These are phyloP conservation scores for Neotoma lepida DNA, from an alignment of 2,113 vertebrate species.

Conservation along the genomic window DNA sequence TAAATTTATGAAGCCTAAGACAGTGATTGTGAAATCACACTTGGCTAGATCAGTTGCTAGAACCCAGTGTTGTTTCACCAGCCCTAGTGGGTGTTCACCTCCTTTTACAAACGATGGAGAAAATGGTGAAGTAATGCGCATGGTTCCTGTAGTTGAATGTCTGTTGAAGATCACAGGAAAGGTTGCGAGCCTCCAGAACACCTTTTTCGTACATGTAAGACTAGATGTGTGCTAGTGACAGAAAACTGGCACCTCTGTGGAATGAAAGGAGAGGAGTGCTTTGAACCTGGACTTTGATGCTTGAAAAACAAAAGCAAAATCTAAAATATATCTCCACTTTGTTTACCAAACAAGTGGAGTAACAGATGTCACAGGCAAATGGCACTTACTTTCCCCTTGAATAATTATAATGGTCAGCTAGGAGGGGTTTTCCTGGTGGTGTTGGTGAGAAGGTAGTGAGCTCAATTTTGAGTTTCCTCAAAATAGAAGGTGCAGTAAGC, in stretches of 20 bases:
- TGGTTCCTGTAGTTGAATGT: conserved; percentile 40
- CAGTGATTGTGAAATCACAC: conserved; percentile 58
- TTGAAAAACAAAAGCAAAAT: too few species aligned
- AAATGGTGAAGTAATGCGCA: conserved; percentile 57
- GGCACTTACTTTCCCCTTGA: neutral
- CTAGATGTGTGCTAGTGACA: too few species aligned
- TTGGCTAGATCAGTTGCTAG: conserved; percentile 50
- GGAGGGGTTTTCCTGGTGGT: neutral
- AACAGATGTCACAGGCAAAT: neutral
- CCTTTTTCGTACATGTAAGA: conserved; percentile 45
- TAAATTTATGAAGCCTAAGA: conserved; percentile 68
- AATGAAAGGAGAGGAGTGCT: too few species aligned
- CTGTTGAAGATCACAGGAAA: conserved; percentile 57
- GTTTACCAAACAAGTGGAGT: too few species aligned
- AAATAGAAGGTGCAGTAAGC: neutral
- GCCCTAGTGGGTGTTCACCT: conserved; percentile 16
- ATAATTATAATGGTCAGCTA: neutral
- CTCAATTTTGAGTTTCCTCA: neutral
- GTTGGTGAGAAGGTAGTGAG: neutral
- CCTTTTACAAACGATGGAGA: neutral
- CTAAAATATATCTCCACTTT: too few species aligned
- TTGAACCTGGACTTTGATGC: too few species aligned
- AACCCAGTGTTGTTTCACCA: conserved; percentile 33
- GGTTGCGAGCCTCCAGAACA: conserved; percentile 3
- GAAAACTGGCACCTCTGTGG: too few species aligned